phyloP scores from a whole-genome alignment of 2,797 vertebrate genomes.

The Euphonia xanthogaster region DNA sequence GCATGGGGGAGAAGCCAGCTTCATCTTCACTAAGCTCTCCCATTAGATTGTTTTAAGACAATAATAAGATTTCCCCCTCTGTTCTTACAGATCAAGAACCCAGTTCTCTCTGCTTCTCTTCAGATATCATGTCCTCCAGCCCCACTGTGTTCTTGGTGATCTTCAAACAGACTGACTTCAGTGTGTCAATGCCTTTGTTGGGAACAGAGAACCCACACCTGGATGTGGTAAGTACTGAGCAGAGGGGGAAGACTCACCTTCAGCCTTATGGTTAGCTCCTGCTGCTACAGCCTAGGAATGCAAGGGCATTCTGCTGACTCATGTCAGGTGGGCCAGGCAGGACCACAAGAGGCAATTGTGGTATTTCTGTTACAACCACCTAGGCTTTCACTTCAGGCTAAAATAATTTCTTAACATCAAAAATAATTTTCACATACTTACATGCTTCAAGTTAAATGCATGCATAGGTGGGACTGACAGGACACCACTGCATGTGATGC shows the following conservation, averaged over 20 bases:
- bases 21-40: background rate
- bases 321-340: background rate
- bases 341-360: background rate
- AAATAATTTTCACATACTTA: background rate
- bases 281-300: background rate
- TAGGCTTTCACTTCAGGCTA: background rate
- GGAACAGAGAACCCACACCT: background rate
- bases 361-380: background rate
- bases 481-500: accelerated
- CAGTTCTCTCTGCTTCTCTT: background rate
- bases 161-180: background rate
- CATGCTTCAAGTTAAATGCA: background rate
- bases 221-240: background rate
- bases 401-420: background rate
- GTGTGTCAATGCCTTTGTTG: background rate
- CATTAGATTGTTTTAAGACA: background rate
- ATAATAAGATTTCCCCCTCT: background rate
- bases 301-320: background rate
- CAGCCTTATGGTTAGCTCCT: background rate
- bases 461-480: background rate
- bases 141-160: background rate
- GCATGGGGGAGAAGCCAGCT: background rate
- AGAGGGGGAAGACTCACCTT: background rate
- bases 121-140: accelerated
- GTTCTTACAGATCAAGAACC: background rate